Evolutionary conservation across 2,113 vertebrate species (phyloP), one percentile per base, ranked within the genome.

Genomic region (Eurystomus gularis): DNA sequence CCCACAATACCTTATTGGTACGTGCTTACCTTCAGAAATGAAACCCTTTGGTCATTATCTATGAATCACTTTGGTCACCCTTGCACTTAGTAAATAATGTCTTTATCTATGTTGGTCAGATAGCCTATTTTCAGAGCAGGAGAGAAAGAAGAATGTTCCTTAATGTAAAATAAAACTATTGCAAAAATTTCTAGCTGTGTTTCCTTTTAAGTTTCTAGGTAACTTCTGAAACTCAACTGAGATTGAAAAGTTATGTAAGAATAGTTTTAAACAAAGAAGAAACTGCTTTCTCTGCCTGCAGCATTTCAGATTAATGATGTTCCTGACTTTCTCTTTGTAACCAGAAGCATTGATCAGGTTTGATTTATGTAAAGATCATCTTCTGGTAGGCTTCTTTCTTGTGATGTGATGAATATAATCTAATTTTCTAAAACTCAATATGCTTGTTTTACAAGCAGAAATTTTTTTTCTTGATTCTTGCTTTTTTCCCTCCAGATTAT

Each of bases 61-160:
- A 37, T 83, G 37, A 89, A 94, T 73, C 51, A 82, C 61, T 96
- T 94, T 77, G 39, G 69, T 86, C 77, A 97, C 35, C 76, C 90
- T 79, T 95, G 60, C 88, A 93, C 93, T 95, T 95, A 92, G 82
- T 80, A 94, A 91, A 94, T 58, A 93, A 90, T 52, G 26, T 94
- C 54, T 93, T 92, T 95, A 96, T 82, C 84, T 96, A 77, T 91
- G 73, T 86, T 96, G 90, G 81, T 90, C 95, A 95, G 48, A 91
- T 46, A 77, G 69, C 51, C 65, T 85, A 44, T 54, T 96, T 95
- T 65, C 66, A 85, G 70, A 88, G 40, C 25, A 52, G 31, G 51
- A 89, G 24, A 95, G 55, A 25, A 88, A 88, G 37, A 90, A 20
- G 29, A 78, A 64, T 78, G 29, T 72, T 73, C 33, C 24, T 69